Evolutionary conservation across 2,113 vertebrate species (phyloP).

Genomic region (Leptobrachium leishanense): DNA sequence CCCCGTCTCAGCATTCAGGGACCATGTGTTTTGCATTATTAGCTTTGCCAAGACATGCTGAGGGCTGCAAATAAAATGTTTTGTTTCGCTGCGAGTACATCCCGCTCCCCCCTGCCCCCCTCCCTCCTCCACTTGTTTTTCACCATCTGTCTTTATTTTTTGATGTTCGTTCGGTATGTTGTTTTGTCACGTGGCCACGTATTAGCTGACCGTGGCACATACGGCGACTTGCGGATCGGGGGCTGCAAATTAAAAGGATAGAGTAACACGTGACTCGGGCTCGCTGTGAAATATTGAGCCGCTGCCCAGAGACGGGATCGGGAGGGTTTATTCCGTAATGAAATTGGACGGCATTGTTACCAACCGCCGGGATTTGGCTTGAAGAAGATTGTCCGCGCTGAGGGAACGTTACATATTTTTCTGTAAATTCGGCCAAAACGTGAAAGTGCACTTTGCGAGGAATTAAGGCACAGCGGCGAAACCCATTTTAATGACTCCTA

Average conservation of each 20-base stretch:
- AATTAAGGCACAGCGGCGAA: slow-evolving; percentile 28
- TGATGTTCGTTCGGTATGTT: neutral
- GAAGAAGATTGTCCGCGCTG: neutral
- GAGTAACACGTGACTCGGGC: neutral
- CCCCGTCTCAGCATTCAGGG: neutral
- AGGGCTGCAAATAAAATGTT: neutral
- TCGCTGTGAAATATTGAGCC: neutral
- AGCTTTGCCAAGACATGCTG: neutral
- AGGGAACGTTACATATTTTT: slow-evolving; percentile 12
- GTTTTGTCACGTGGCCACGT: neutral
- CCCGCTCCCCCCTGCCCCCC: neutral
- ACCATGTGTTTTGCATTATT: neutral
- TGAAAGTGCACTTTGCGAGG: slow-evolving; percentile 9
- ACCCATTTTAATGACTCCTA: neutral
- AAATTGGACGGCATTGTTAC: slow-evolving; percentile 2
- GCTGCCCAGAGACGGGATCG: slow-evolving; percentile 4
- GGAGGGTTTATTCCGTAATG: neutral
- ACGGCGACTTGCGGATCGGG: neutral
- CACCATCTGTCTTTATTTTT: neutral
- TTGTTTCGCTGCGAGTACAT: neutral
- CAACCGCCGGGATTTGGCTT: neutral
- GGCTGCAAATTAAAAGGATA: neutral
- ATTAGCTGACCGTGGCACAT: neutral
- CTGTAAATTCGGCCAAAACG: slow-evolving; percentile 13
- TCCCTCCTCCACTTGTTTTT: neutral